These are phyloP conservation scores for Mycteria americana DNA, from an alignment of 2,797 vertebrate species.

Conservation along the genomic window DNA sequence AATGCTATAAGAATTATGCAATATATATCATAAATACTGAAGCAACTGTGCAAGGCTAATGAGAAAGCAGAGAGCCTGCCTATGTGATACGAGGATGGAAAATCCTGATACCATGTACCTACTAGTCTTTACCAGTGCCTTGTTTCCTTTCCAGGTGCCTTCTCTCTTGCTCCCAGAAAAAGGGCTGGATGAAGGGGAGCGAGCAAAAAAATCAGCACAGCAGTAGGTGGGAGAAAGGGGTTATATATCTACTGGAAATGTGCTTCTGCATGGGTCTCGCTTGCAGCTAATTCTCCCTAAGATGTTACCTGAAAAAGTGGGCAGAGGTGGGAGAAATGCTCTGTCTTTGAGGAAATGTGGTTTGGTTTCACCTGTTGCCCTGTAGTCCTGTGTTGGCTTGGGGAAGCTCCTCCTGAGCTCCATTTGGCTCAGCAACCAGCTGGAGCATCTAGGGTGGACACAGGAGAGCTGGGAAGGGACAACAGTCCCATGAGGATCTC, in stretches of 20 bases:
- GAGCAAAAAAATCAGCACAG: background rate
- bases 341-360: background rate
- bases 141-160: background rate
- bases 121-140: background rate
- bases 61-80: background rate
- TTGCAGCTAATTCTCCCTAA: background rate
- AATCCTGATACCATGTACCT: background rate
- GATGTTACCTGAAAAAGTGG: background rate
- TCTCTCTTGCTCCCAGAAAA: background rate
- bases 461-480: background rate
- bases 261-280: background rate
- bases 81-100: background rate
- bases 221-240: background rate
- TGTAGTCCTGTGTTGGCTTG: too few relatives aligned
- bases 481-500: background rate
- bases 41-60: background rate
- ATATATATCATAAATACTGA: constrained; percentile 5
- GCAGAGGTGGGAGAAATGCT: background rate
- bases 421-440: background rate
- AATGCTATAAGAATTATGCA: constrained; percentile 25
- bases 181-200: background rate
- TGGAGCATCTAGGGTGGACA: background rate
- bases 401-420: background rate
- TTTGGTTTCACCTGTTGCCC: background rate
- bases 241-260: background rate